Evolutionary conservation across 2,113 vertebrate species (phyloP).

Genomic region (Rhinolophus sinicus): DNA sequence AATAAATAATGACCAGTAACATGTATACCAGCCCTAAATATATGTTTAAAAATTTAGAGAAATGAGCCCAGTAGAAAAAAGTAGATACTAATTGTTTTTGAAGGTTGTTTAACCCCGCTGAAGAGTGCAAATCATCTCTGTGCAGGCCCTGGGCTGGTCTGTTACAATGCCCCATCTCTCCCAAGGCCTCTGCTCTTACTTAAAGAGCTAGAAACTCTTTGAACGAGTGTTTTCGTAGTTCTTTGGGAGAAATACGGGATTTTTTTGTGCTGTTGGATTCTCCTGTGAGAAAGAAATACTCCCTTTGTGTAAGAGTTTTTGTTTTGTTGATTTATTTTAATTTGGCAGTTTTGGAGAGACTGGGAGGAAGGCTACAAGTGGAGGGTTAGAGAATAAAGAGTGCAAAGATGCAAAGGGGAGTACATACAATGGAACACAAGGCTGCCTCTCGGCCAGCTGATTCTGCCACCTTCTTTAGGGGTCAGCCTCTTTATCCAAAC

Average conservation of each 20-base stretch:
- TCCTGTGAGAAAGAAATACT: not conserved
- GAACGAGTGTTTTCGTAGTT: not conserved
- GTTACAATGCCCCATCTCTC: not conserved
- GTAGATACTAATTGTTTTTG: not conserved
- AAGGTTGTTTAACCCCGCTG: not conserved
- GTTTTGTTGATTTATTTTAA: not conserved
- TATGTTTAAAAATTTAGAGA: not conserved
- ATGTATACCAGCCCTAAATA: not conserved
- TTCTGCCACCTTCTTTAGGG: not conserved
- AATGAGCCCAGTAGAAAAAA: not conserved
- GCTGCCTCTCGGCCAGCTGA: not conserved
- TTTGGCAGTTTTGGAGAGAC: not conserved
- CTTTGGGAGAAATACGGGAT: not conserved
- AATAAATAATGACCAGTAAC: not conserved
- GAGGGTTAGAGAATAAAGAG: not conserved
- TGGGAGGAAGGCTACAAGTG: not conserved
- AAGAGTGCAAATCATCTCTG: not conserved
- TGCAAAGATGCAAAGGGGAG: not conserved
- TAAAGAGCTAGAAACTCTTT: not conserved
- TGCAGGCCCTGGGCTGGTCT: not conserved
- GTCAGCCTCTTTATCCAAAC: not conserved
- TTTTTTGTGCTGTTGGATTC: not conserved
- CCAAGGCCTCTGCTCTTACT: not conserved
- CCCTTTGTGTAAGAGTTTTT: not conserved
- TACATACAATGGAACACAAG: not conserved